Evolutionary conservation across 1,140 invertebrate species (phyloP).

Genomic region (Rhagoletis pomonella): DNA sequence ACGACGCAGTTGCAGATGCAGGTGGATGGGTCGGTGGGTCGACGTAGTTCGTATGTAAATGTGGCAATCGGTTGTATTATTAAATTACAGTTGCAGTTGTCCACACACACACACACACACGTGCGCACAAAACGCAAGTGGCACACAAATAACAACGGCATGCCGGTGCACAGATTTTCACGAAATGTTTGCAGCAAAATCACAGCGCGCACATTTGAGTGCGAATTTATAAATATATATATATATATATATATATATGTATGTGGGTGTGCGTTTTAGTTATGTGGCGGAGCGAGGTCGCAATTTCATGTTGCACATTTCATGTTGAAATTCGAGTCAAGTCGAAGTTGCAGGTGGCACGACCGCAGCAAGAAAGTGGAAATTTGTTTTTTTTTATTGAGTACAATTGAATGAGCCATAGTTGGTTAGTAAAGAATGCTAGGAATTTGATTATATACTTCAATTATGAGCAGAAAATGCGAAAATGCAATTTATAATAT

Average conservation of each 20-base stretch:
- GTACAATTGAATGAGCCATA: not conserved
- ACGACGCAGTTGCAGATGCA: not conserved
- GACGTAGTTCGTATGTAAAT: not conserved
- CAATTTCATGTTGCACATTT: slow-evolving; percentile 26
- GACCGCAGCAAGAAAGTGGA: not conserved
- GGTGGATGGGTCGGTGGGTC: not conserved
- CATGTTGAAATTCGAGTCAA: not conserved
- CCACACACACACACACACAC: not conserved
- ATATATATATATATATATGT: not conserved
- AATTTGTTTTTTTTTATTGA: not conserved
- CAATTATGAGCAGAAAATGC: slow-evolving; percentile 39
- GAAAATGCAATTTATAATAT: slow-evolving; percentile 37
- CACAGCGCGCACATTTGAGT: slow-evolving; percentile 1
- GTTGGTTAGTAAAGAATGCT: slow-evolving; percentile 31
- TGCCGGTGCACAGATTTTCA: slow-evolving; percentile 42
- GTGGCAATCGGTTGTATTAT: slow-evolving; percentile 10
- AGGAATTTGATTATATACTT: slow-evolving; percentile 19
- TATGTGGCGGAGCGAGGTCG: not conserved
- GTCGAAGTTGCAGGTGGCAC: not conserved
- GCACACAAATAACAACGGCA: slow-evolving; percentile 28
- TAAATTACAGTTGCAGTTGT: slow-evolving; percentile 15
- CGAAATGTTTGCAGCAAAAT: slow-evolving; percentile 5
- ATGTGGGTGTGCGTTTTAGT: not conserved
- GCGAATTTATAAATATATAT: not conserved
- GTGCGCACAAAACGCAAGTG: not conserved